A percentile compares a stretch with the other conserved stretches of the same genome.
These are phyloP conservation scores for Heteromurus nitidus DNA, from an alignment of 2,888 invertebrate species.

Conservation along the genomic window DNA sequence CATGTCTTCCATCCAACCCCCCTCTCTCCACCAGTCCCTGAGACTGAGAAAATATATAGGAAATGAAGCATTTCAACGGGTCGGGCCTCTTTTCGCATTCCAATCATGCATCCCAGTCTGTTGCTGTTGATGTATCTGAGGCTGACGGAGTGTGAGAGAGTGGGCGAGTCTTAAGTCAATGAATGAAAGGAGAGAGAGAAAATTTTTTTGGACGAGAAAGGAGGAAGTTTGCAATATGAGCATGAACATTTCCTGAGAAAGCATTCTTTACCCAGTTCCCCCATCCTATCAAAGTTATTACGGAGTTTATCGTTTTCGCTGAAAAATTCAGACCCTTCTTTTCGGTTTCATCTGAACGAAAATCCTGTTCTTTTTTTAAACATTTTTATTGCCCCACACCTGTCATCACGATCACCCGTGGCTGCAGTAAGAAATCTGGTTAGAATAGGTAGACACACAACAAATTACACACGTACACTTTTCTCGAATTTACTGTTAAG, in stretches of 20 bases:
- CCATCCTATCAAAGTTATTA: neutral
- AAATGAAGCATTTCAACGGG: constrained; percentile 67
- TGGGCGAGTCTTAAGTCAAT: constrained; percentile 37
- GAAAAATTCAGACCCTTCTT: no score
- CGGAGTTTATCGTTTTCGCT: no score
- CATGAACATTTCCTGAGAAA: constrained; percentile 52
- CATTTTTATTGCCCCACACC: no score
- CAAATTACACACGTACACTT: no score
- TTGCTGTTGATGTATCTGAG: constrained; percentile 50
- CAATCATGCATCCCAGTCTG: constrained; percentile 51
- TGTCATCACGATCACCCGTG: no score
- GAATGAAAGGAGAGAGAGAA: constrained; percentile 59
- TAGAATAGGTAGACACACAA: no score
- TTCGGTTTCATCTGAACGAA: no score
- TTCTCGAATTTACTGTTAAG: no score
- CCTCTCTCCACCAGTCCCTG: constrained; percentile 16
- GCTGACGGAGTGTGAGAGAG: constrained; percentile 29
- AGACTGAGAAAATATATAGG: constrained; percentile 61
- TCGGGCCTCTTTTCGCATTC: constrained; percentile 51
- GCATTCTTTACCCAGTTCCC: constrained; percentile 5
- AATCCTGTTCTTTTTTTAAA: no score
- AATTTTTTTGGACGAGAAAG: constrained; percentile 33
- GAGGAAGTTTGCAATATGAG: constrained; percentile 61
- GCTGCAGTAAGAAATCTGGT: no score
- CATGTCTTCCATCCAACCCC: constrained; percentile 22